Evolutionary conservation across 2,888 invertebrate genomes (phyloP), one percentile per base, ranked within the genome.

Genomic region (Gastracanthus pulcherrimus): DNA sequence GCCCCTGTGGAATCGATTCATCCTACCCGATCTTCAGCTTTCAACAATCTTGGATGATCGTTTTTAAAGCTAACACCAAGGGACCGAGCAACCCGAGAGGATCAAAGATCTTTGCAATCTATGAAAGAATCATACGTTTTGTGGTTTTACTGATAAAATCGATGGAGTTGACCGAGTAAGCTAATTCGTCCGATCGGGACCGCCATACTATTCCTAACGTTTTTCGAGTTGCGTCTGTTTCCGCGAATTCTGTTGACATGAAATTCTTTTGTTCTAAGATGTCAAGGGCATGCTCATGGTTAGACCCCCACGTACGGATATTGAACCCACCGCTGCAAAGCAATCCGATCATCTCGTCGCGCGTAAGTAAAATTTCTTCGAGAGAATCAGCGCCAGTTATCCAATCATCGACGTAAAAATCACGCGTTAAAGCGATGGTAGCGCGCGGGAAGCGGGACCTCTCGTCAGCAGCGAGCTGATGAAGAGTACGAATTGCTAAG

Each of bases 291-390:
- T 51, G 70, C 1, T 11, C 7, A 16, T 77, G 72, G 76, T 86
- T 87, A 0, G 86, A 83, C 0, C 80, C 70, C 85, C 86, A 88
- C 69, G 86, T 84, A 5, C 85, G 69, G 19, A 88, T 79, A n/a
- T 69, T 31, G 11, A 38, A 23, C 1, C 58, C 16, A 16, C 38
- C 38, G 26, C 19, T 23, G 16, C 38, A 5, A 2, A 41, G 3
- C 1, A 70, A 11, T 2, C 26, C 2, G 11, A 62, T 45, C 5
- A n/a, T n/a, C n/a, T n/a, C n/a, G n/a, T n/a, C n/a, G n/a, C n/a
- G n/a, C n/a, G n/a, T n/a, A n/a, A n/a, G n/a, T n/a, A n/a, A n/a
- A n/a, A n/a, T n/a, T n/a, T n/a, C n/a, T n/a, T n/a, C n/a, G n/a
- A n/a, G n/a, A n/a, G n/a, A n/a, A n/a, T n/a, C n/a, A n/a, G n/a